Evolutionary conservation across 2,888 invertebrate genomes (phyloP).

Genomic region (Micoletzkya japonica): DNA sequence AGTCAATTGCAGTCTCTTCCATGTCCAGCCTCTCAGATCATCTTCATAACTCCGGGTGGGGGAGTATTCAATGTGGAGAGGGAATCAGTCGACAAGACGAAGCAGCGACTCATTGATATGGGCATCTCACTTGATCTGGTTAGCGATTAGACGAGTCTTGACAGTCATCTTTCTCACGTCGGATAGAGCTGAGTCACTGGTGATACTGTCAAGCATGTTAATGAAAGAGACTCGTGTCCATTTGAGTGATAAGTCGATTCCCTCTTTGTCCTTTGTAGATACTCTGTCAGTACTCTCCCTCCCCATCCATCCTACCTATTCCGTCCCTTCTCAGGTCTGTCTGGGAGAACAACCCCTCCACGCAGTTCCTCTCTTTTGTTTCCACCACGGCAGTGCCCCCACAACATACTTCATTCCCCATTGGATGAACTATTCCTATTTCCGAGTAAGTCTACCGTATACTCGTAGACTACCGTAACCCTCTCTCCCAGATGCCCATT

Average conservation of each 20-base stretch:
- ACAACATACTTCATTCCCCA: conserved; percentile 64
- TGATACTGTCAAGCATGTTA: too few species aligned
- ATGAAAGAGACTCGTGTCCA: too few species aligned
- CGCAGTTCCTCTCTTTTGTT: conserved; percentile 87
- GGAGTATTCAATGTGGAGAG: conserved; percentile 98
- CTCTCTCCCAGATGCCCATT: conserved; percentile 31
- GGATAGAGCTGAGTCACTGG: background rate
- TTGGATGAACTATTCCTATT: conserved; percentile 64
- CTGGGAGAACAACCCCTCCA: conserved; percentile 93
- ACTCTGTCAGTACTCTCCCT: background rate
- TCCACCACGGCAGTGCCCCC: conserved; percentile 39
- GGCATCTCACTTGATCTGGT: conserved; percentile 74
- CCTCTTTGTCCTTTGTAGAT: background rate
- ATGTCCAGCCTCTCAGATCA: conserved; percentile 70
- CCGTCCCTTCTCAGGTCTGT: conserved; percentile 40
- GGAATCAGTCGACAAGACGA: conserved; percentile 93
- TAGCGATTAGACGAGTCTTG: background rate
- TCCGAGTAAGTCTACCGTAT: conserved; percentile 31
- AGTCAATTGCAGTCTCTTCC: background rate
- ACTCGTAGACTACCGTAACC: background rate
- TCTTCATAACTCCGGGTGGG: conserved; percentile 95
- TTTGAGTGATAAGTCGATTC: background rate
- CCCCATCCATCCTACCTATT: background rate
- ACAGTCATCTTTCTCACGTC: conserved; percentile 74
- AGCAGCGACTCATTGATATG: conserved; percentile 96